Base-by-base conservation (phyloP, 2,113 vertebrate genomes). In the Malurus cyaneus region DNA sequence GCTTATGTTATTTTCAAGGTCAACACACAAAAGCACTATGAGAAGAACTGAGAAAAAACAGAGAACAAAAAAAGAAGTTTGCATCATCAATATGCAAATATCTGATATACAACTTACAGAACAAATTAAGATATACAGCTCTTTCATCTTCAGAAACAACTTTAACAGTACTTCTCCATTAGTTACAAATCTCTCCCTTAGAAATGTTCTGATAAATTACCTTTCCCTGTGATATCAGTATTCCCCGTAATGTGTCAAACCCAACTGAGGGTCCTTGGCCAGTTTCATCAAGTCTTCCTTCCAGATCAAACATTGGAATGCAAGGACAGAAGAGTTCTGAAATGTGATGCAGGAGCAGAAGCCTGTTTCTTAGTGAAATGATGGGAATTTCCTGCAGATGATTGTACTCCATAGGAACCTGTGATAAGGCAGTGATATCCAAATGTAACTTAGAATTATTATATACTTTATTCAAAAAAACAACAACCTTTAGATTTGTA, bases 351-450 rank as follows among this genome's bases (percentile, higher is more conserved):
- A 99, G 97, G 25, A 99, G 98, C 86, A 99, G 97, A 89, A 99
- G 98, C 52, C 99, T 97, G 97, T 99, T 99, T 89, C 99, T 98
- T 96, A 99, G 96, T 5, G 98, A 98, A 88, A 99, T 98, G 31
- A 99, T 98, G 34, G 98, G 98, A 85, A 99, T 99, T 96, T 99
- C 99, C 94, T 99, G 99, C 41, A 99, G 97, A 93, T 99, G 99
- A 91, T 99, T 99, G 97, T 99, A 99, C 96, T 99, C 99, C 99
- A 99, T 99, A 73, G 99, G 99, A 88, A 99, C 99, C 99, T 99
- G 80, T 2, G 39, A 95, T 24, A 66, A 65, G 31, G 69, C 13
- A 91, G 66, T 60, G 21, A 74, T 20, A 93, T 24, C 23, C 9
- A 7, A 77, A 69, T 21, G 29, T 13, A 54, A 80, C 52, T 70